Base-by-base conservation (phyloP, 92 coral and sea anemone genomes). In the Porites cylindrica region DNA sequence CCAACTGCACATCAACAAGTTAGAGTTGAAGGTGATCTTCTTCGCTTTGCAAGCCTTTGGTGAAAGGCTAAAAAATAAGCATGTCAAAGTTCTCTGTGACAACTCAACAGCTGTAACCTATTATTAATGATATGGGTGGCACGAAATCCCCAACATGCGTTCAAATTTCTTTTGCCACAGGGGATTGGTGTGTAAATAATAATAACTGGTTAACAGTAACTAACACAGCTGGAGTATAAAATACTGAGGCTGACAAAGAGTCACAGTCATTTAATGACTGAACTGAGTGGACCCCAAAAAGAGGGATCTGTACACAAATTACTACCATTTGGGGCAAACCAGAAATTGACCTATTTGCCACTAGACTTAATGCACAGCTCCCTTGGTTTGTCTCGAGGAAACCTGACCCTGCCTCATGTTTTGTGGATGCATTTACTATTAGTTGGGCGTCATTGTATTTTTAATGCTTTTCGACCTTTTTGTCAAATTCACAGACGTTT, bases 151-250 rank as follows among this genome's bases (percentile, higher is more conserved):
- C 66, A 0, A 72, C 59, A 58, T 78, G 80, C 56, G 75, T 87
- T 51, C 72, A 79, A 59, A 58, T 93, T 51, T 82, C 94, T 17
- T 29, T 19, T 70, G 82, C 80, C 43, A 61, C 88, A 62, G 90
- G 96, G 96, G 89, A 83, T 16, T 93, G 90, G 90, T 93, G 96
- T 67, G 91, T 80, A 60, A 23, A 29, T 11, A 80, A 72, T 24
- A 87, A 76, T 43, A 79, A 80, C 66, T 93, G 96, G 93, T 71
- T 93, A 12, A 74, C 91, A 8, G 91, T 89, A n/a, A 83, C 88
- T 20, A 93, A 90, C 72, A 90, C 90, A 77, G 81, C 96, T 38
- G 89, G 93, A 52, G 63, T 66, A 72, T 69, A 76, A 29, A 80
- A 90, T 65, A 74, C 76, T 8, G 85, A 70, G 76, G 93, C 90